These are phyloP conservation scores for Hyperoplus lanceolatus DNA, from an alignment of 2,797 vertebrate genomes.

Conservation along the genomic window DNA sequence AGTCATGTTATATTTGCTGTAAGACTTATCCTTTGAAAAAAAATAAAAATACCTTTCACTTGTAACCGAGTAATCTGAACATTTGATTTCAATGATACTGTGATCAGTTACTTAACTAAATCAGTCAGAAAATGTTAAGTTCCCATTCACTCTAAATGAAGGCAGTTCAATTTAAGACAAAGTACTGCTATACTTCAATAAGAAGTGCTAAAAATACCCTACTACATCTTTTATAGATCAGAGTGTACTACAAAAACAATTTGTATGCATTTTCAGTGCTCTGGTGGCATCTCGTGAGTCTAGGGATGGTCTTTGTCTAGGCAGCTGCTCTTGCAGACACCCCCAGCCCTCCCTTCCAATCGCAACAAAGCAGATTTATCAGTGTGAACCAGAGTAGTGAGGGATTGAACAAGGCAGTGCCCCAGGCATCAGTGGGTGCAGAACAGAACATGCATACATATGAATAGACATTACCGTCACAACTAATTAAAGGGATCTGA, in stretches of 20 bases:
- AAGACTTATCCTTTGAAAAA: neutral
- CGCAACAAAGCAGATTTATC: slow-evolving; percentile 70
- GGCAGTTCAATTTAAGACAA: neutral
- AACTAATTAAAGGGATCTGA: slow-evolving; percentile 43
- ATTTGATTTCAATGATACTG: neutral
- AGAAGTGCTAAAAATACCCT: neutral
- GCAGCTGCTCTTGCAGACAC: slow-evolving; percentile 61
- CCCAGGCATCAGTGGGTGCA: slow-evolving; percentile 28
- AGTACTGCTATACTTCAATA: neutral
- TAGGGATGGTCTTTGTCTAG: slow-evolving; percentile 67
- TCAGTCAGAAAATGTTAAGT: neutral
- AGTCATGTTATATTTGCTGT: too few species aligned
- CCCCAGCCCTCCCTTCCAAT: slow-evolving; percentile 40
- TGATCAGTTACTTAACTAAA: neutral
- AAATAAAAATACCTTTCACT: neutral
- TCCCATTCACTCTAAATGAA: neutral
- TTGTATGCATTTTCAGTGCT: neutral
- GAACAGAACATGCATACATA: slow-evolving; percentile 57
- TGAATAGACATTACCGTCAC: slow-evolving; percentile 68
- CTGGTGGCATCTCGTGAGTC: slow-evolving; percentile 19
- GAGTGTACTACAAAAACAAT: neutral
- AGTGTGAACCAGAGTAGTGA: slow-evolving; percentile 44
- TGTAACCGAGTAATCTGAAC: neutral
- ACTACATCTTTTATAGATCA: neutral
- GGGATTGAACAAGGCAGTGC: slow-evolving; percentile 17